Conservation (phyloP, 2,888 invertebrate genomes). For the Volucella bombylans region DNA sequence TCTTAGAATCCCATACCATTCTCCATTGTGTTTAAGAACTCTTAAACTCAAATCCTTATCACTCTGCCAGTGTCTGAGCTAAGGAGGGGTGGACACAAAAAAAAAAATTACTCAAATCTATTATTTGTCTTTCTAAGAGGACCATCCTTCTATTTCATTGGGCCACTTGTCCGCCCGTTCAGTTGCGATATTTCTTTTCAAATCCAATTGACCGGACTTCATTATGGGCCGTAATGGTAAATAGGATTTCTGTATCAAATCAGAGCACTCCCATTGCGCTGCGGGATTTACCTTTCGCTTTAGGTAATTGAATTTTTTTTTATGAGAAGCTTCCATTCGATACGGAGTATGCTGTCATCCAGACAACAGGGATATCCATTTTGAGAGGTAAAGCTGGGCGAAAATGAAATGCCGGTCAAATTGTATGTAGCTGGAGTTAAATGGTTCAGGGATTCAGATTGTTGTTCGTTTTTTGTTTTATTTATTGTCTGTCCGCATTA, state of each 20-base stretch:
- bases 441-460: slow-evolving; percentile 2
- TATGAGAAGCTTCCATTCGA: slow-evolving; percentile 21
- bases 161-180: background rate
- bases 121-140: slow-evolving; percentile 12
- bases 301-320: slow-evolving; percentile 63
- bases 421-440: slow-evolving; percentile 7
- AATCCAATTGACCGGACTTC: slow-evolving; percentile 69
- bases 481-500: background rate
- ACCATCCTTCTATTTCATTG: slow-evolving; percentile 6
- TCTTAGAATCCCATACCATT: too few relatives aligned
- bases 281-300: slow-evolving; percentile 63
- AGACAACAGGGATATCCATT: slow-evolving; percentile 25
- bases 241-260: slow-evolving; percentile 63
- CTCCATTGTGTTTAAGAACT: too few relatives aligned
- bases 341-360: slow-evolving; percentile 27
- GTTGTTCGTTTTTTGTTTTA: background rate
- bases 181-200: slow-evolving; percentile 23
- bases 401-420: slow-evolving; percentile 40
- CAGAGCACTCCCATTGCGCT: slow-evolving; percentile 42
- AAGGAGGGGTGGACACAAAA: too few relatives aligned
- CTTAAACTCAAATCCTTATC: slow-evolving; percentile 12
- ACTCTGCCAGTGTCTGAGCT: background rate
- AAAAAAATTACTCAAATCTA: slow-evolving; percentile 35
- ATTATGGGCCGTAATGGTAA: slow-evolving; percentile 58
- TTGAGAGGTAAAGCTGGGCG: background rate